Base-by-base conservation (phyloP, 2,113 vertebrate species). In the Varanus salvator region DNA sequence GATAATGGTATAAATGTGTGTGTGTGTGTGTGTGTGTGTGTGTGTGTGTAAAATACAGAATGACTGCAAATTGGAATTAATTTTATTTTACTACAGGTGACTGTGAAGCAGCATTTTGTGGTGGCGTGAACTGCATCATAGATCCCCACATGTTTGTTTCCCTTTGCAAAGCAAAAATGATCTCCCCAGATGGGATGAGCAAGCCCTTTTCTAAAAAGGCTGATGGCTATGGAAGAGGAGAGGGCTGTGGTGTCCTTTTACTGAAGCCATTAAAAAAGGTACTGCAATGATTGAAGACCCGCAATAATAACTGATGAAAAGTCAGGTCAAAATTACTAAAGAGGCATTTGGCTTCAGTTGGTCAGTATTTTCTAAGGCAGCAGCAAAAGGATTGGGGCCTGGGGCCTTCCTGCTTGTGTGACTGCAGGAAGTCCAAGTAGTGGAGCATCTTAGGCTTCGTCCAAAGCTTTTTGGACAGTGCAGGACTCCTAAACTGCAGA, bases 131-230 rank as follows among this genome's bases (percentile, higher is more conserved):
- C 96, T 98, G 97, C 84, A 98, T 98, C 88, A 95, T 98, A 4
- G 97, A 97, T 88, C 98, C 98, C 0, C 72, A 95, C 84, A 92
- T 97, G 34, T 98, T 98, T 95, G 97, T 98, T 1, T 97, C 97
- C 60, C 97, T 98, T 71, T 98, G 97, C 94, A 98, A 98, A 89
- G 97, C 98, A 8, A 98, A 97, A 95, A 98, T 98, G 98, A 98
- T 98, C 92, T 98, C 98, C 86, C 96, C 98, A 0, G 97, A 97
- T 1, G 98, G 98, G 50, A 96, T 96, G 83, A 98, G 98, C 94
- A 98, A 97, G 92, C 98, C 98, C 57, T 98, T 98, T 92, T 98
- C 97, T 60, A 96, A 83, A 78, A 96, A 90, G 64, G 98, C 98
- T 81, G 96, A 98, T 76, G 98, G 98, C 12, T 98, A 98, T 5